phyloP scores from a whole-genome alignment of 23 tunicate genomes.

The Botrylloides violaceus region DNA sequence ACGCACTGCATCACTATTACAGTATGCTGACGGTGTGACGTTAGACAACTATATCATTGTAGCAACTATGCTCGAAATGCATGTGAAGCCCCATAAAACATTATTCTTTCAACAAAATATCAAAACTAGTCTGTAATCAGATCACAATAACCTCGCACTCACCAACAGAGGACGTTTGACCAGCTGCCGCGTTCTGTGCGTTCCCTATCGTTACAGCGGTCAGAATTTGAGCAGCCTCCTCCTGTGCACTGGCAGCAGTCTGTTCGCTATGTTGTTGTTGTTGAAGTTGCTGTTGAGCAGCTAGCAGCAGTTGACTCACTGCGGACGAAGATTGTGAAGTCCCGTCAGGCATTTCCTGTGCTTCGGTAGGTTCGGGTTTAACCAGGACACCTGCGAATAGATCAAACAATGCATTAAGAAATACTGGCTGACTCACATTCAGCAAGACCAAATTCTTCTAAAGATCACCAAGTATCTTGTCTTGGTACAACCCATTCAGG shows the following conservation, averaged over 20 bases:
- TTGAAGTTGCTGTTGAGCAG: constrained; percentile 59
- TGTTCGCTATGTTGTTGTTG: constrained; percentile 15
- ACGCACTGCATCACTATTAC: too few relatives aligned
- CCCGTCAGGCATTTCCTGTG: background rate
- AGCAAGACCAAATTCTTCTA: too few relatives aligned
- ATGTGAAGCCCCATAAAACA: background rate
- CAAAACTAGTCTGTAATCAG: background rate
- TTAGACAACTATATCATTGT: background rate
- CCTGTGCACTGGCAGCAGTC: background rate
- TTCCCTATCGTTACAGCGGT: constrained; percentile 42
- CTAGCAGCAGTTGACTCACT: constrained; percentile 22
- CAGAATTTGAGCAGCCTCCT: background rate
- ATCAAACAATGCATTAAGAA: too few relatives aligned
- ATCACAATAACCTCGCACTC: background rate
- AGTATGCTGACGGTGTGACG: too few relatives aligned
- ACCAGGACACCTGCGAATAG: constrained; percentile 28
- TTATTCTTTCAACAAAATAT: background rate
- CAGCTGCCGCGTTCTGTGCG: constrained; percentile 12
- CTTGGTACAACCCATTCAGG: too few relatives aligned
- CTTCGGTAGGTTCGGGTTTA: constrained; percentile 33
- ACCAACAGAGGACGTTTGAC: constrained; percentile 1
- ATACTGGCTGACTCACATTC: too few relatives aligned
- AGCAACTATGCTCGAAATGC: background rate
- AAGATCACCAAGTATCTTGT: too few relatives aligned
- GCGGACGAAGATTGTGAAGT: constrained; percentile 14